These are phyloP conservation scores for Synanthedon myopaeformis DNA, from an alignment of 2,888 invertebrate genomes.

Conservation along the genomic window DNA sequence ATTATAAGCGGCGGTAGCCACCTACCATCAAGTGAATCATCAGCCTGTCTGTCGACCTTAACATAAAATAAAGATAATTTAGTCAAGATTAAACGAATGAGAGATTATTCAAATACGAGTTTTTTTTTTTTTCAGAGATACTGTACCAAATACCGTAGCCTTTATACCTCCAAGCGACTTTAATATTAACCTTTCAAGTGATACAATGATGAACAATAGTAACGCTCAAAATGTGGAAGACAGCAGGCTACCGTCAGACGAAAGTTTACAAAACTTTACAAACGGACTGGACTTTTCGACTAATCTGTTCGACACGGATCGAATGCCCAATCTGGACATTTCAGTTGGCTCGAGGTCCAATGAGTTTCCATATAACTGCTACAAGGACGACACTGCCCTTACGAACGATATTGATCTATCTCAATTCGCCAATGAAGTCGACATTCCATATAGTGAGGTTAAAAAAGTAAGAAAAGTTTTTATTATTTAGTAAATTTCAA, in stretches of 20 bases:
- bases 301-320: constrained; percentile 40
- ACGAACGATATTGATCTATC: constrained; percentile 7
- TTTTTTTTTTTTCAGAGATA: not conserved
- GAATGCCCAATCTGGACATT: constrained; percentile 37
- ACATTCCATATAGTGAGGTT: not conserved
- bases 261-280: constrained; percentile 43
- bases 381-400: constrained; percentile 23
- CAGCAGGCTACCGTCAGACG: constrained; percentile 37
- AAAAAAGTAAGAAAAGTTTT: not conserved
- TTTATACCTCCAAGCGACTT: not conserved
- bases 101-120: not conserved
- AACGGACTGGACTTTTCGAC: constrained; percentile 40
- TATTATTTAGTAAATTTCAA: too few relatives aligned
- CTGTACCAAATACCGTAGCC: not conserved
- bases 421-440: not conserved
- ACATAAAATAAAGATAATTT: not conserved
- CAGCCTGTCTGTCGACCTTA: too few relatives aligned
- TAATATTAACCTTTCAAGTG: not conserved
- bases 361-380: constrained; percentile 20
- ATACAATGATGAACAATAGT: constrained; percentile 12
- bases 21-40: too few relatives aligned
- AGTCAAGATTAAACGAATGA: not conserved
- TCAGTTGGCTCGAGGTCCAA: constrained; percentile 34
- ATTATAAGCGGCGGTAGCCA: too few relatives aligned
- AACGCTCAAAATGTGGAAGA: constrained; percentile 22